Conservation (phyloP, 1,140 invertebrate species). For the Papilio aristodemus region DNA sequence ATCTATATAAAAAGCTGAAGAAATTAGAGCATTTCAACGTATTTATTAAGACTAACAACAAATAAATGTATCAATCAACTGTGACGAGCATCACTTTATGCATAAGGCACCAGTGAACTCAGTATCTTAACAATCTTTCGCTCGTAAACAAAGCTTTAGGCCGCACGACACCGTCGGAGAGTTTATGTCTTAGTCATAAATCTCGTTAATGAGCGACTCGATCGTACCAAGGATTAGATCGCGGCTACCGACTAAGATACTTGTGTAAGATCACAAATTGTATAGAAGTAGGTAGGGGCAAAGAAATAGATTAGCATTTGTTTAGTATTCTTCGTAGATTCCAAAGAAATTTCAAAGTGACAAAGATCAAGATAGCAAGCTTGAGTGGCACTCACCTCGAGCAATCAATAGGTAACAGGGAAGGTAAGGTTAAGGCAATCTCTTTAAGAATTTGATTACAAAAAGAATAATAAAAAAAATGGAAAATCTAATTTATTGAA, state of each 20-base stretch:
- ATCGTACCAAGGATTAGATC: slow-evolving; percentile 71
- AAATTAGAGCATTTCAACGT: not conserved
- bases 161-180: slow-evolving; percentile 62
- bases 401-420: too few species aligned
- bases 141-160: slow-evolving; percentile 69
- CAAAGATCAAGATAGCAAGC: not conserved
- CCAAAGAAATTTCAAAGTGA: not conserved
- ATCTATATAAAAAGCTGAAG: not conserved
- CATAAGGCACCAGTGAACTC: slow-evolving; percentile 58
- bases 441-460: too few species aligned
- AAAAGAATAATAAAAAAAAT: too few species aligned
- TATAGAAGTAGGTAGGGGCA: slow-evolving; percentile 39
- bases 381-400: too few species aligned
- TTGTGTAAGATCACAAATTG: slow-evolving; percentile 42
- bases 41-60: slow-evolving; percentile 11
- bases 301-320: slow-evolving; percentile 25
- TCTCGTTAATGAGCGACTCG: slow-evolving; percentile 76
- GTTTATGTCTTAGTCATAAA: slow-evolving; percentile 73
- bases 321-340: too few species aligned
- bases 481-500: not conserved
- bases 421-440: too few species aligned
- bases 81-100: slow-evolving; percentile 42
- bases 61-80: slow-evolving; percentile 21
- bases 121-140: slow-evolving; percentile 65
- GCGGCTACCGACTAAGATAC: slow-evolving; percentile 46